Conservation (phyloP, 2,888 invertebrate species). For the Troides helena region DNA sequence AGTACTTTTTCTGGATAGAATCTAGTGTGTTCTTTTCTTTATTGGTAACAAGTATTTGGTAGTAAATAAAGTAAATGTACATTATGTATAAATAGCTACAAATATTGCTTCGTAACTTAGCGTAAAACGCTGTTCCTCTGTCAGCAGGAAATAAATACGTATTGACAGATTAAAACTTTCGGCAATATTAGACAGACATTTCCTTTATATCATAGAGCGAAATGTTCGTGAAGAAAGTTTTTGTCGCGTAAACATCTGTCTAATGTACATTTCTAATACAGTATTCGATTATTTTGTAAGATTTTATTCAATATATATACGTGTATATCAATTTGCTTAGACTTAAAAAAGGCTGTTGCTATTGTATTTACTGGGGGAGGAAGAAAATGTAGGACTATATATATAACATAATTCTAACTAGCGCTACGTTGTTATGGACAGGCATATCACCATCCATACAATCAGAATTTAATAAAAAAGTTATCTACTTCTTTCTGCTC, state of each 20-base stretch:
- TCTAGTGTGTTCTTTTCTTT: too few species aligned
- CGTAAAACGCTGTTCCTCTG: not conserved
- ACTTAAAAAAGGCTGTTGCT: too few species aligned
- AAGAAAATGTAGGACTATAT: too few species aligned
- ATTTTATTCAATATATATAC: not conserved
- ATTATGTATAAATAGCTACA: not conserved
- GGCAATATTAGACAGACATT: conserved; percentile 7
- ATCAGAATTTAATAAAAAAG: too few species aligned
- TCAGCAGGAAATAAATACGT: conserved; percentile 2
- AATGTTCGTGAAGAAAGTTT: conserved; percentile 3
- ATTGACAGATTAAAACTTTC: conserved; percentile 10
- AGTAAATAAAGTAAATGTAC: not conserved
- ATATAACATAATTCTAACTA: too few species aligned
- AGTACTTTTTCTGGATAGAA: too few species aligned
- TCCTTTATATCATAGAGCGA: not conserved
- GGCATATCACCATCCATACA: too few species aligned
- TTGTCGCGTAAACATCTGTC: conserved; percentile 8
- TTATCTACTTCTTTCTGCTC: too few species aligned
- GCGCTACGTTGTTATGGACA: too few species aligned
- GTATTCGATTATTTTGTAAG: not conserved
- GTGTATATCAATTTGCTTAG: too few species aligned
- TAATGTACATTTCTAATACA: not conserved
- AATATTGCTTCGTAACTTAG: not conserved
- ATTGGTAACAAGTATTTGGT: too few species aligned
- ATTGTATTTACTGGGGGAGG: too few species aligned